These are phyloP conservation scores for Busseola fusca DNA, from an alignment of 2,888 invertebrate species.

Conservation along the genomic window DNA sequence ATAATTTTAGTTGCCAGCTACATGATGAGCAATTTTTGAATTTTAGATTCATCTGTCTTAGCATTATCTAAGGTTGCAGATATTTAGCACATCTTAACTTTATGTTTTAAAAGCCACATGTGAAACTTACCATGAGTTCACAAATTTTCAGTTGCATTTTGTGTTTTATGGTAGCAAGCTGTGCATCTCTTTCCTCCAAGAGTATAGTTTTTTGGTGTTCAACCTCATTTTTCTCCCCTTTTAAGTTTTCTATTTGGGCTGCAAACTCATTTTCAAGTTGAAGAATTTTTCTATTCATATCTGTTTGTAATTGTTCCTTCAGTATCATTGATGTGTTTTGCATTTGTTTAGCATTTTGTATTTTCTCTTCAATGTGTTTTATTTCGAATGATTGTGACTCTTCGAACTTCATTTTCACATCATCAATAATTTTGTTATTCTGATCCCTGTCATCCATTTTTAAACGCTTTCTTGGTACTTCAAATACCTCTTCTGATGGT, in stretches of 20 bases:
- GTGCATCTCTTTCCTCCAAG: slow-evolving; percentile 82
- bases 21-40: not conserved
- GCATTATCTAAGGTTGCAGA: not conserved
- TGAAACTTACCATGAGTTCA: slow-evolving; percentile 73
- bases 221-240: slow-evolving; percentile 85
- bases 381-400: slow-evolving; percentile 82
- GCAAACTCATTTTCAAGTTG: slow-evolving; percentile 82
- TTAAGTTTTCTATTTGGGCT: slow-evolving; percentile 82
- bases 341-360: slow-evolving; percentile 80
- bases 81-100: not conserved
- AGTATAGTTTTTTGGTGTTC: slow-evolving; percentile 82
- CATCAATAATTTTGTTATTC: slow-evolving; percentile 69
- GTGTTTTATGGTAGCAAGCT: slow-evolving; percentile 71
- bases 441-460: slow-evolving; percentile 69
- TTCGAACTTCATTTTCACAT: slow-evolving; percentile 83
- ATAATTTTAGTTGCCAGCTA: too few species aligned
- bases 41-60: too few species aligned
- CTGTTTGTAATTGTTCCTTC: slow-evolving; percentile 81
- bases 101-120: too few species aligned
- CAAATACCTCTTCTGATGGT: slow-evolving; percentile 63
- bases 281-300: slow-evolving; percentile 84
- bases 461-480: slow-evolving; percentile 75
- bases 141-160: slow-evolving; percentile 80
- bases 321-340: slow-evolving; percentile 78
- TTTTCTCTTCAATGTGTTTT: slow-evolving; percentile 81